Evolutionary conservation across 2,113 vertebrate genomes (phyloP), one percentile per base, ranked within the genome.

Genomic region (Spizaetus ornatus): DNA sequence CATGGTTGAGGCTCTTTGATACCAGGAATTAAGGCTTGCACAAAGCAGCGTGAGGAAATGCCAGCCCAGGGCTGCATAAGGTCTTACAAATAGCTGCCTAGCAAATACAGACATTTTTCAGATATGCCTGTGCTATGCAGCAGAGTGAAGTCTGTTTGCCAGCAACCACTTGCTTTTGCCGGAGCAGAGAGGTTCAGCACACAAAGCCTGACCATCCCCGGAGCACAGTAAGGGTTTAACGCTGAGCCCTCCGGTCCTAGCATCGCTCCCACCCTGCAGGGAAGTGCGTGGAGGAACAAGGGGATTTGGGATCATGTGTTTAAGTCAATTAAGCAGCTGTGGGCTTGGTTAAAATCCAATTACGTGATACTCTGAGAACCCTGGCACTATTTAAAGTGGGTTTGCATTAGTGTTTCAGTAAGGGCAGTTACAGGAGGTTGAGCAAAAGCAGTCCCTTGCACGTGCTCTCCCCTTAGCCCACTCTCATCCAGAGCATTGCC

Each of bases 271-370:
- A 58, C 47, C 36, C 45, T 3, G 10, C 69, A 26, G 40, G 32
- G 36, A 56, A 32, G 29, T 5, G 7, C 0, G 1, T 20, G 45
- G 81, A 85, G 47, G 79, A 96, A 95, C 86, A 93, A 95, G 63
- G 52, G 53, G 95, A 97, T 97, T 97, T 82, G 74, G 84, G 78
- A 96, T 96, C 90, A 88, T 86, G 85, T 43, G 81, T n/a, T 94
- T 93, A 97, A 97, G 82, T 91, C 93, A 91, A 94, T 97, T 96
- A 97, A 86, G 87, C 63, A 91, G 56, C 77, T 73, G 81, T 7
- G 85, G 78, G 73, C 81, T 94, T 66, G 78, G 86, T 95, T 91
- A 87, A 80, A 97, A 97, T 96, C 95, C 95, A 87, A 73, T 96
- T 97, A 97, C 1, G 0, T 31, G 89, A 74, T 21, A 65, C 86